Percentiles rank a stretch among this genome's conserved stretches.
phyloP scores from a whole-genome alignment of 2,113 vertebrate species.

The Deroptyus accipitrinus region DNA sequence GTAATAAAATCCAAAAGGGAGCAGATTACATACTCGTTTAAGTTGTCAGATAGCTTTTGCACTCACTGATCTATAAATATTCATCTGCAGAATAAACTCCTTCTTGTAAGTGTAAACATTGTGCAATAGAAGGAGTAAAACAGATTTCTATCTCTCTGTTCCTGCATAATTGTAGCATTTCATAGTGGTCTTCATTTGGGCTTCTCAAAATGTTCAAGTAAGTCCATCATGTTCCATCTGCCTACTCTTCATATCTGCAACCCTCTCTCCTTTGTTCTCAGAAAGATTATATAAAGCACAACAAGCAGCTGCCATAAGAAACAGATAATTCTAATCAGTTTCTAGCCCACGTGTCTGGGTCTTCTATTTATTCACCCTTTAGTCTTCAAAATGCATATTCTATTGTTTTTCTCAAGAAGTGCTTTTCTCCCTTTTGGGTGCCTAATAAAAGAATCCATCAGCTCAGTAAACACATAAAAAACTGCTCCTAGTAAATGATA shows the following conservation, averaged over 20 bases:
- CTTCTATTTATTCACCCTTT: neutral
- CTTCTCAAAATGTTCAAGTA: neutral
- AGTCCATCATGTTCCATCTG: neutral
- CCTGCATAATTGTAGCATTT: neutral
- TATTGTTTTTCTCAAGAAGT: neutral
- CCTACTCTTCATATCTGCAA: neutral
- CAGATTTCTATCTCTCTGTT: neutral
- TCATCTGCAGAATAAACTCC: neutral
- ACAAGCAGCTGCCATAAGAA: neutral
- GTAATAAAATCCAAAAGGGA: neutral
- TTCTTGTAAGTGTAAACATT: neutral
- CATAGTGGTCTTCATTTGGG: neutral
- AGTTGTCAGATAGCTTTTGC: neutral
- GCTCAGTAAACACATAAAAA: neutral
- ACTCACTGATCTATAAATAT: neutral
- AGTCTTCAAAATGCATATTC: neutral
- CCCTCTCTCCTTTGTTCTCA: neutral
- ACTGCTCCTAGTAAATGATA: neutral
- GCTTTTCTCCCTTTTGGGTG: neutral
- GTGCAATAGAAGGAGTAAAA: neutral
- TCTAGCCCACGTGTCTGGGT: neutral
- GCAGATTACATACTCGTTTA: neutral
- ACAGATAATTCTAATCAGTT: neutral
- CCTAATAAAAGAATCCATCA: neutral
- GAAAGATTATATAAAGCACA: neutral